phyloP scores from a whole-genome alignment of 2,888 invertebrate species.

The Unio delphinus region DNA sequence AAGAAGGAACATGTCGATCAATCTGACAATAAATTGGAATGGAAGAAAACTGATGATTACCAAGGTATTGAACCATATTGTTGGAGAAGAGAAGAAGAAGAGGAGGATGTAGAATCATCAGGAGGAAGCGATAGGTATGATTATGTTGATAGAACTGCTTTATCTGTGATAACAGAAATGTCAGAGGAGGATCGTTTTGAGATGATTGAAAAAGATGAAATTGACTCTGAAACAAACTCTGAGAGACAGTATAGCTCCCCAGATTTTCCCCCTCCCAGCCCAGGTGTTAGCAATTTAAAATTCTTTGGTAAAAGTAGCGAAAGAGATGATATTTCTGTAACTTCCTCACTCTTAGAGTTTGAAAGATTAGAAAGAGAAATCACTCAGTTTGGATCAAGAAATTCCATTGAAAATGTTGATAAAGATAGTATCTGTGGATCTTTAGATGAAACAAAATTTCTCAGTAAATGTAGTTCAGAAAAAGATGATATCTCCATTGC shows the following conservation, averaged over 20 bases:
- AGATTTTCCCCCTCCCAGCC: slow-evolving; percentile 79
- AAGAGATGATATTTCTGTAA: slow-evolving; percentile 92
- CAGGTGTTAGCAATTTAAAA: slow-evolving; percentile 77
- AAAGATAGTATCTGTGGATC: slow-evolving; percentile 74
- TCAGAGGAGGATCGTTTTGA: slow-evolving; percentile 72
- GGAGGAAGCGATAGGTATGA: slow-evolving; percentile 66
- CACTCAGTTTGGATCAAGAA: slow-evolving; percentile 53
- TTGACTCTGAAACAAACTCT: slow-evolving; percentile 74
- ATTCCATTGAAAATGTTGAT: slow-evolving; percentile 73
- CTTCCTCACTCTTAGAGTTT: slow-evolving; percentile 90
- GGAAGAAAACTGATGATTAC: slow-evolving; percentile 21
- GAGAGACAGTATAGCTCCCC: slow-evolving; percentile 80
- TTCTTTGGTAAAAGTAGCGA: slow-evolving; percentile 87
- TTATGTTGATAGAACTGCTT: slow-evolving; percentile 59
- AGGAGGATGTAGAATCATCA: slow-evolving; percentile 55
- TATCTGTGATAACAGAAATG: slow-evolving; percentile 64
- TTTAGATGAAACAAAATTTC: slow-evolving; percentile 52
- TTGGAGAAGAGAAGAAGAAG: slow-evolving; percentile 43
- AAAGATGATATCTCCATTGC: slow-evolving; percentile 93
- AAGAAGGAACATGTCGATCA: background rate
- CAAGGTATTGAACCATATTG: slow-evolving; percentile 34
- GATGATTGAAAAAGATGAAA: slow-evolving; percentile 74
- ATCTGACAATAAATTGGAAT: slow-evolving; percentile 4
- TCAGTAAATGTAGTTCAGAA: slow-evolving; percentile 78
- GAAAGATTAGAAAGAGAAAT: slow-evolving; percentile 91